Evolutionary conservation across 2,113 vertebrate species (phyloP).

Genomic region (Calyptommatus sinebrachiatus): DNA sequence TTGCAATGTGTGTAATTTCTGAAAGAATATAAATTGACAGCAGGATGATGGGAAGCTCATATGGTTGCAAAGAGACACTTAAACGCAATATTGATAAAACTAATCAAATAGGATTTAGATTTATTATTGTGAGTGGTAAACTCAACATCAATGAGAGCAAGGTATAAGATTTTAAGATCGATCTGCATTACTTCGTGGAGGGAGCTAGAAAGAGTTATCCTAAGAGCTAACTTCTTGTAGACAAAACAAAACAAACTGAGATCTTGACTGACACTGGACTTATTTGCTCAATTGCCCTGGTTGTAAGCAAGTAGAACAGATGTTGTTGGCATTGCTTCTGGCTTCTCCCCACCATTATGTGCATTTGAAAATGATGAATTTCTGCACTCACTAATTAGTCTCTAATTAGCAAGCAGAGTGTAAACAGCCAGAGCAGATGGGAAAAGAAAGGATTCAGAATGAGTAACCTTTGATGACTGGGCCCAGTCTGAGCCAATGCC

Average conservation of each 20-base stretch:
- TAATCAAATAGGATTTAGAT: neutral
- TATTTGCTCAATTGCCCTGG: accelerated
- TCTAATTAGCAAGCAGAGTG: constrained; percentile 88
- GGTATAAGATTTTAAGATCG: neutral
- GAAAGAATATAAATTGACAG: neutral
- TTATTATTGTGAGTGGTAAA: neutral
- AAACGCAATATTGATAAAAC: neutral
- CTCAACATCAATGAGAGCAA: neutral
- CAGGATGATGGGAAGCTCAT: neutral
- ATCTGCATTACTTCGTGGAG: neutral
- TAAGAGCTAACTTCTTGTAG: neutral
- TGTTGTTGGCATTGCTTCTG: constrained; percentile 50
- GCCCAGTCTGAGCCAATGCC: neutral
- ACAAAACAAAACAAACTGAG: neutral
- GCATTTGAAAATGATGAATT: constrained; percentile 78
- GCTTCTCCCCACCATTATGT: constrained; percentile 55
- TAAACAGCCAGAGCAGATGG: constrained; percentile 91
- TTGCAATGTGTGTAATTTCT: neutral
- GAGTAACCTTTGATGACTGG: constrained; percentile 73
- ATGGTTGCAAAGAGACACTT: neutral
- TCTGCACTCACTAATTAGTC: constrained; percentile 87
- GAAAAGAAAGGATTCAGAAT: constrained; percentile 75
- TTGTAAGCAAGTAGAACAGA: constrained; percentile 64
- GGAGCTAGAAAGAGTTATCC: neutral
- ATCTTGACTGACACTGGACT: accelerated